Conservation (phyloP, 2,113 vertebrate genomes). For the Grammomys surdaster region DNA sequence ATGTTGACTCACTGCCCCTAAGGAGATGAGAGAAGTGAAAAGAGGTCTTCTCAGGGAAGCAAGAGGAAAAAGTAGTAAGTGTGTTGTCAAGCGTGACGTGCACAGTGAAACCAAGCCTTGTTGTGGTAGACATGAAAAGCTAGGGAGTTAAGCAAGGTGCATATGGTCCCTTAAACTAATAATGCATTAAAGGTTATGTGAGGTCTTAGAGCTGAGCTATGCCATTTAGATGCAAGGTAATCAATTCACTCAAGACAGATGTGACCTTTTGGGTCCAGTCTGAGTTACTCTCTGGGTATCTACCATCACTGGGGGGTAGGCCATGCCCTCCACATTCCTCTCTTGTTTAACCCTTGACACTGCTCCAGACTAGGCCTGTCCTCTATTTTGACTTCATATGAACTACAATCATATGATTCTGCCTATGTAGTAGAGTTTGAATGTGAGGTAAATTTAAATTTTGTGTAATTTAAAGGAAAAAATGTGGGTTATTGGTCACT, state of each 20-base stretch:
- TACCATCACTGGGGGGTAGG: not conserved
- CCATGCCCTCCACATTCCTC: not conserved
- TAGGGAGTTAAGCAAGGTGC: not conserved
- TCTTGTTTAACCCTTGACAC: not conserved
- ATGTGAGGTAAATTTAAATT: constrained; percentile 20
- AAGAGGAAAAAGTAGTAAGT: not conserved
- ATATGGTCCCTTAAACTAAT: not conserved
- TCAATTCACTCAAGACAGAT: not conserved
- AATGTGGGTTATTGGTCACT: not conserved
- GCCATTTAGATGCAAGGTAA: constrained; percentile 9
- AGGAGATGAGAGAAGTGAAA: not conserved
- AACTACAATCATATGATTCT: not conserved
- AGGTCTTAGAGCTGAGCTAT: not conserved
- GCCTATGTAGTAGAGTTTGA: not conserved
- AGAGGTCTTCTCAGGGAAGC: not conserved
- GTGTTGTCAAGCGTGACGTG: not conserved
- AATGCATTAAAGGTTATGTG: not conserved
- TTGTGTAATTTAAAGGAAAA: not conserved
- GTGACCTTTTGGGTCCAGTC: not conserved
- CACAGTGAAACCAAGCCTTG: not conserved
- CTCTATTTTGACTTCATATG: not conserved
- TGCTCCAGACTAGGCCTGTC: not conserved
- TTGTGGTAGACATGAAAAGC: constrained; percentile 10
- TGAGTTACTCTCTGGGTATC: not conserved
- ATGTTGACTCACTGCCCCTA: not conserved